Evolutionary conservation across 2,888 invertebrate species (phyloP), one percentile per base, ranked within the genome.

Genomic region (Margaritifera margaritifera): DNA sequence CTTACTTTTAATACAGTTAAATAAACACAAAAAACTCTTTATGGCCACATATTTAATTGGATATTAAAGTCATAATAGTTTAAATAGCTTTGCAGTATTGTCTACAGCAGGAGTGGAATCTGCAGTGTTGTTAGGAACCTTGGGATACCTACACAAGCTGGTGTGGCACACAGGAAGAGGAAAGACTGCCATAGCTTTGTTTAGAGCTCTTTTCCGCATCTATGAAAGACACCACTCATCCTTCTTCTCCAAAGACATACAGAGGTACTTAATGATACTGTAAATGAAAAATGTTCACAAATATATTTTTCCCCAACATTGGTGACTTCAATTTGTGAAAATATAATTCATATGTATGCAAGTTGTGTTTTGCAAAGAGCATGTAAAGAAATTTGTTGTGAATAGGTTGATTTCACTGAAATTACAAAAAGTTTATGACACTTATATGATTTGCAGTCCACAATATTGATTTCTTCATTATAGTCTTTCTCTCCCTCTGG

Each of bases 71-170:
- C 11, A 42, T 42, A 42, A 42, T 31, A 31, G 31, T 31, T 1
- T 42, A 42, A 42, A 11, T 42, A 42, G 11, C 42, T 11, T 42
- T 42, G 42, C 42, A 42, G 11, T 31, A 1, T 19, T 65, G 19
- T 61, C 19, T 50, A 2, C 68, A 73, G 19, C 63, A 82, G 82
- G 80, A 52, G 57, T 75, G 27, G 80, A 78, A 61, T 78, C 80
- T 25, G 80, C 81, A 11, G 68, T 80, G 50, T 62, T 83, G 51
- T 71, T 83, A 25, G 78, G 79, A 20, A 79, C 80, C 66, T 60
- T 81, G 27, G 80, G 77, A 55, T 80, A 78, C 64, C 70, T 83
- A 58, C 81, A 83, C 68, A 83, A 83, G 64, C 66, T 80, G 50
- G 80, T 80, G 1, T 80, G 80, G 73, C 80, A 81, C 62, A 81